Evolutionary conservation across 1,140 invertebrate genomes (phyloP).

Genomic region (Gyrodactylus bullatarudis): DNA sequence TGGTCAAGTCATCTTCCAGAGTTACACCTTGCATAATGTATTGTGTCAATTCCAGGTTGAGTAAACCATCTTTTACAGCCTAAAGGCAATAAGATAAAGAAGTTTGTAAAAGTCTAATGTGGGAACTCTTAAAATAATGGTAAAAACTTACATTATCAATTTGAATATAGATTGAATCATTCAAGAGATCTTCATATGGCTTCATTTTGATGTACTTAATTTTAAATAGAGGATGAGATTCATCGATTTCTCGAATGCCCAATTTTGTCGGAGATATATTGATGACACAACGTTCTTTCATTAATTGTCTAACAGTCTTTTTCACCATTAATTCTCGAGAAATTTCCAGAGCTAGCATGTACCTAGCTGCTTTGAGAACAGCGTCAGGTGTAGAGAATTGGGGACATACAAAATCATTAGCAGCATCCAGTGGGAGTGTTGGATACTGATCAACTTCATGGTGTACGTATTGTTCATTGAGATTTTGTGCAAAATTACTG

Average conservation of each 20-base stretch:
- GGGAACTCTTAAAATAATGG: too few species aligned
- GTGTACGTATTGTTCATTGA: constrained; percentile 73
- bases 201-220: constrained; percentile 83
- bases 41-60: constrained; percentile 21
- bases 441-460: constrained; percentile 73
- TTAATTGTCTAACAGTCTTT: constrained; percentile 5
- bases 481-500: constrained; percentile 76
- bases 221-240: constrained; percentile 43
- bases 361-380: constrained; percentile 23
- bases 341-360: constrained; percentile 3
- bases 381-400: constrained; percentile 33
- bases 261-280: background rate
- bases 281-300: constrained; percentile 2
- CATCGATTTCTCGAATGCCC: constrained; percentile 28
- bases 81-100: constrained; percentile 11
- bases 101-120: too few species aligned
- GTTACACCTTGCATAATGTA: background rate
- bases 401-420: constrained; percentile 32
- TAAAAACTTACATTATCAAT: constrained; percentile 4
- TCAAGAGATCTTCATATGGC: constrained; percentile 49
- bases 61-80: constrained; percentile 49
- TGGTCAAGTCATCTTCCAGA: background rate
- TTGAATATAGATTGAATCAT: constrained; percentile 27
- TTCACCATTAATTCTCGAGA: background rate
- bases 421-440: constrained; percentile 38